phyloP scores from a whole-genome alignment of 2,888 invertebrate genomes.

The Drosophila mettleri region DNA sequence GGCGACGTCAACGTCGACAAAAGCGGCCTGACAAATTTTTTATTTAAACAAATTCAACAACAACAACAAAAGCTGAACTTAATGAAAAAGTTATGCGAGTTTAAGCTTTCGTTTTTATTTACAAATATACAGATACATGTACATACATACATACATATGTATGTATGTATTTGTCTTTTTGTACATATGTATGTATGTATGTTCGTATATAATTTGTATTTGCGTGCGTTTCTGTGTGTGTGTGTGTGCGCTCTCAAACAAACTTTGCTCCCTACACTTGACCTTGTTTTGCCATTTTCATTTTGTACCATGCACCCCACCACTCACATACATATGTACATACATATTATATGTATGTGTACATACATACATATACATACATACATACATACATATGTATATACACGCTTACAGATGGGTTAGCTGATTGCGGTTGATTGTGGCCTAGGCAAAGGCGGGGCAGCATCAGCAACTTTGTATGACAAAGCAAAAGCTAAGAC shows the following conservation, averaged over 20 bases:
- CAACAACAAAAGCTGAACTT: constrained; percentile 32
- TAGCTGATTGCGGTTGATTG: constrained; percentile 48
- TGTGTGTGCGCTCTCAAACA: constrained; percentile 68
- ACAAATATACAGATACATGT: neutral
- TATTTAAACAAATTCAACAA: constrained; percentile 61
- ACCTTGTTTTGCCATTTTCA: constrained; percentile 79
- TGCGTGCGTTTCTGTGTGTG: neutral
- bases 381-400: constrained; percentile 21
- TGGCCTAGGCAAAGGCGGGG: constrained; percentile 9
- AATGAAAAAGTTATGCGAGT: constrained; percentile 64
- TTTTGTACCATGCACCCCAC: constrained; percentile 59
- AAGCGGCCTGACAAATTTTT: constrained; percentile 41
- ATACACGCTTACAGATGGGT: constrained; percentile 21
- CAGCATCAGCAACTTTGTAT: constrained; percentile 54
- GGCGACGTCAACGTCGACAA: constrained; percentile 18
- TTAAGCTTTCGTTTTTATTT: constrained; percentile 48
- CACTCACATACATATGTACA: constrained; percentile 23
- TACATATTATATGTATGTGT: constrained; percentile 18
- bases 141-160: neutral
- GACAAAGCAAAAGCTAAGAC: constrained; percentile 63
- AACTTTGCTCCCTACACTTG: constrained; percentile 80
- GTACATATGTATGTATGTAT: constrained; percentile 9
- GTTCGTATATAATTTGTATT: constrained; percentile 19
- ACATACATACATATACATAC: constrained; percentile 17
- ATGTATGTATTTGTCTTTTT: neutral